Evolutionary conservation across 2,113 vertebrate species (phyloP).

Genomic region (Otis tarda): DNA sequence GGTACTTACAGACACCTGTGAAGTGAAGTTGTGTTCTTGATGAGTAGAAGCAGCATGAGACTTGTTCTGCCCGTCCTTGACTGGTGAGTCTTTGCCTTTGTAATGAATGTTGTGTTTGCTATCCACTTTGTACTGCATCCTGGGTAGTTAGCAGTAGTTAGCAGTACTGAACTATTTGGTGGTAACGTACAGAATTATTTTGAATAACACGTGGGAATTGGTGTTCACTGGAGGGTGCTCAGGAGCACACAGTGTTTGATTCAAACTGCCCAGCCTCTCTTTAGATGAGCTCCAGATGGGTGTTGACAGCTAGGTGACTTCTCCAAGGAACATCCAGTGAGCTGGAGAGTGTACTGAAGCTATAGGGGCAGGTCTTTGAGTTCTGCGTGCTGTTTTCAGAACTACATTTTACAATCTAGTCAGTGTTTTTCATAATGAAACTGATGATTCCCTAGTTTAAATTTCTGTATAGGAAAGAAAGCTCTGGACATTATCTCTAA

Average conservation of each 20-base stretch:
- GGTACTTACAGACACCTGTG: fast-evolving
- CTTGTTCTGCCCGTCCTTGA: not conserved
- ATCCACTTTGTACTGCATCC: not conserved
- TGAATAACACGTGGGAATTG: not conserved
- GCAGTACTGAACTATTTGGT: not conserved
- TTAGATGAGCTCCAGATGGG: not conserved
- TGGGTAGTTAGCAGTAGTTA: not conserved
- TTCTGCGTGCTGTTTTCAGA: not conserved
- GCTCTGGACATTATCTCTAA: slow-evolving; percentile 16
- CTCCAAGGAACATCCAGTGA: not conserved
- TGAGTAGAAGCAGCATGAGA: not conserved
- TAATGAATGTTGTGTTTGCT: not conserved
- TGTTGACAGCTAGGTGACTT: not conserved
- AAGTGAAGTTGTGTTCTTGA: not conserved
- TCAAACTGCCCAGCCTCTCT: not conserved
- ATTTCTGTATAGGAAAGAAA: not conserved
- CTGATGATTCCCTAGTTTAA: not conserved
- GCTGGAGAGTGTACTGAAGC: not conserved
- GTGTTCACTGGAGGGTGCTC: not conserved
- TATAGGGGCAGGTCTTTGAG: not conserved
- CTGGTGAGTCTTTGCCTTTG: not conserved
- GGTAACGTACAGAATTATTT: not conserved
- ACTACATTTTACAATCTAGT: not conserved
- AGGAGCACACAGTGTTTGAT: not conserved
- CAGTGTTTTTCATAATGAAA: not conserved